phyloP scores from a whole-genome alignment of 30 jellyfish, hydroid and myxozoan genomes.

The Aurelia aurita region DNA sequence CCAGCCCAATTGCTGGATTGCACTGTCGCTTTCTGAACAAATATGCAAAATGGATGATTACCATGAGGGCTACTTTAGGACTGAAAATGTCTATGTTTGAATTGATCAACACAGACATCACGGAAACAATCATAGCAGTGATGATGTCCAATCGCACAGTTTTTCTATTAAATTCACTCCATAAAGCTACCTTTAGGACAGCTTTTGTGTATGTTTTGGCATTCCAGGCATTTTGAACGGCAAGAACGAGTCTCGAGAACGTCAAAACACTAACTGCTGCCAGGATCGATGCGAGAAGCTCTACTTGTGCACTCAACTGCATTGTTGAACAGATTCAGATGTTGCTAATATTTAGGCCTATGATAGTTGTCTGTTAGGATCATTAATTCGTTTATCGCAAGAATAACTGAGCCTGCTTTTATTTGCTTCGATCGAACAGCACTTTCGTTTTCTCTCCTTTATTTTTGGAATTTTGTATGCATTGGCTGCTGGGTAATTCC shows the following conservation, averaged over 20 bases:
- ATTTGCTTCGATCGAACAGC: no score
- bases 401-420: no score
- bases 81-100: not conserved
- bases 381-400: no score
- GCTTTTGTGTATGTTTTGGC: not conserved
- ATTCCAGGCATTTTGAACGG: not conserved
- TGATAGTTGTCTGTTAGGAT: no score
- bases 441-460: no score
- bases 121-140: not conserved
- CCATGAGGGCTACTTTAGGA: not conserved
- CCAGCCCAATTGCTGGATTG: slow-evolving; percentile 6
- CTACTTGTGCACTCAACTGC: no score
- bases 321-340: no score
- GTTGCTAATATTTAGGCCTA: no score
- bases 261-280: not conserved
- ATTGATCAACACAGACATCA: not conserved
- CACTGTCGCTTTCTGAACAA: not conserved
- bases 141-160: not conserved
- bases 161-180: slow-evolving; percentile 25
- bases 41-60: not conserved
- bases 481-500: no score
- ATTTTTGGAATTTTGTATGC: no score
- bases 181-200: slow-evolving; percentile 15
- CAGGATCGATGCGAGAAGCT: not conserved
- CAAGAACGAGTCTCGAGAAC: not conserved